Evolutionary conservation across 64 coral and sea anemone species (phyloP), one percentile per base, ranked within the genome.

Genomic region (Cladopsammia gracilis): DNA sequence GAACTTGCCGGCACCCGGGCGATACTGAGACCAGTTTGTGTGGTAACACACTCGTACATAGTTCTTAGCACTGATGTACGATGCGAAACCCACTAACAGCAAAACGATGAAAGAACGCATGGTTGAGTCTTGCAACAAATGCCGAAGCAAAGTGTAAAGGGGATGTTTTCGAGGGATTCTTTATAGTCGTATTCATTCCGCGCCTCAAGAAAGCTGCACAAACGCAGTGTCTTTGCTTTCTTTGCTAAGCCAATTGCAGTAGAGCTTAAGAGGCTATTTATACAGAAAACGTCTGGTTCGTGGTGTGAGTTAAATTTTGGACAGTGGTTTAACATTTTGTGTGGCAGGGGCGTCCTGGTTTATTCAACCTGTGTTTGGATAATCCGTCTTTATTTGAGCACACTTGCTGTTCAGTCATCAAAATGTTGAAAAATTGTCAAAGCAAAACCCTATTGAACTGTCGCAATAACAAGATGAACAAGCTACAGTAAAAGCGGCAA

Each of bases 1-100:
- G 62, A 93, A 93, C 48, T 93, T 93, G 20, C 81, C 91, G 6
- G 50, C 58, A 10, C 83, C 61, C 43, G 83, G 91, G 58, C 91
- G 77, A 71, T 93, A 93, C 58, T 93, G 91, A 13, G 91, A 93
- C 91, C 91, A 93, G 82, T 93, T 93, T 24, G 82, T 93, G 72
- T 93, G 91, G 56, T 93, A 93, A 52, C 82, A 93, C 24, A 93
- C 91, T 45, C 82, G 91, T 51, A 93, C 83, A 76, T 93, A 93
- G 72, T 78, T 78, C 25, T 73, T 75, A 3, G 88, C 73, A 42
- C 56, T 68, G 15, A 85, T 75, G 46, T 70, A 78, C 6, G 72
- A 86, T 71, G 90, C 90, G 48, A 93, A 85, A 24, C 48, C 82
- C 24, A 87, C 26, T 4, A 93, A 51, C 19, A 93, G 85, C 44